phyloP scores from a whole-genome alignment of 2,113 vertebrate genomes.

The Nothobranchius furzeri region DNA sequence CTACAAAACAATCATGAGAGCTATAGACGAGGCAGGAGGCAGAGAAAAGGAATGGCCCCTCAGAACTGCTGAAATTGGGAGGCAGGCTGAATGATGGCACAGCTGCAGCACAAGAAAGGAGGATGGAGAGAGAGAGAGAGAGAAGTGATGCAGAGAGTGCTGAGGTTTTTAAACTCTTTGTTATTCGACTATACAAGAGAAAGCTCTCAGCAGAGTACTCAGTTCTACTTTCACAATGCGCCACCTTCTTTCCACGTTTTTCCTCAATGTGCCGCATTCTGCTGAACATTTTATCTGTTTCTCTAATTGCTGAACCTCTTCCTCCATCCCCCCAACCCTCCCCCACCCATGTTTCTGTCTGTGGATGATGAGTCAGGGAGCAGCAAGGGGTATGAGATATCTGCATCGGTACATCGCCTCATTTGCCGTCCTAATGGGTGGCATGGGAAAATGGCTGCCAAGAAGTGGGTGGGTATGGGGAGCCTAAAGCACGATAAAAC shows the following conservation, averaged over 20 bases:
- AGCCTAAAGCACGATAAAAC: constrained; percentile 18
- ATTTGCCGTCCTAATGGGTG: constrained; percentile 70
- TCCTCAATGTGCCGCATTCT: constrained; percentile 20
- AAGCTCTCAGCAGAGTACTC: constrained; percentile 37
- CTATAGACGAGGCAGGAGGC: constrained; percentile 17
- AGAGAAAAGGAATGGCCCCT: constrained; percentile 37
- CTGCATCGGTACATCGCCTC: constrained; percentile 55
- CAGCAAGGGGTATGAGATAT: constrained; percentile 58
- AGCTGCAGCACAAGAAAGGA: constrained; percentile 26
- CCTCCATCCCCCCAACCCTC: constrained; percentile 9
- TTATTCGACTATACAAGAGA: constrained; percentile 19
- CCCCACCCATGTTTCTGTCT: constrained; percentile 41
- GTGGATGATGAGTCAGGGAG: constrained; percentile 61
- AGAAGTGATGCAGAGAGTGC: constrained; percentile 26
- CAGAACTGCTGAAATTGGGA: constrained; percentile 55
- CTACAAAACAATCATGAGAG: constrained; percentile 38
- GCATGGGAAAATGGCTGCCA: constrained; percentile 36
- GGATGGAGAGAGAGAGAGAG: constrained; percentile 7
- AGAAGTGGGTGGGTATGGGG: constrained; percentile 4
- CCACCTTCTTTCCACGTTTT: not conserved
- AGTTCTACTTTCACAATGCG: constrained; percentile 10
- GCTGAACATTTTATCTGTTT: constrained; percentile 17
- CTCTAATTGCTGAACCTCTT: constrained; percentile 15
- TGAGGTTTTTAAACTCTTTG: constrained; percentile 22
- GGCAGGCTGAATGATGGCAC: constrained; percentile 43